These are phyloP conservation scores for Eudiplozoon nipponicum DNA, from an alignment of 2,888 invertebrate genomes.

Conservation along the genomic window DNA sequence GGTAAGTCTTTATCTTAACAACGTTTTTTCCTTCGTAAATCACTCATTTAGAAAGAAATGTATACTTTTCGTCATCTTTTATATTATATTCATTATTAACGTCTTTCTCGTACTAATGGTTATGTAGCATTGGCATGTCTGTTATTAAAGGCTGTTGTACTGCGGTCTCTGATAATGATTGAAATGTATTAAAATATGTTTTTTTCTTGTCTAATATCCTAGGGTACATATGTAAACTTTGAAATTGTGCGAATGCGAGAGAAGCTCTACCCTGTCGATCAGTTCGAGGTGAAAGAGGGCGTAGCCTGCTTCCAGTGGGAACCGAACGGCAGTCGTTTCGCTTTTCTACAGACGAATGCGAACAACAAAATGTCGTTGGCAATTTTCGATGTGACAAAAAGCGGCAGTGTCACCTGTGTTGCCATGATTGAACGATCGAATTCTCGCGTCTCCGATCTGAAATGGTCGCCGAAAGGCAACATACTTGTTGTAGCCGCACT, in stretches of 20 bases:
- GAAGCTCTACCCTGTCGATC: constrained; percentile 81
- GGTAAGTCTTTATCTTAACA: too few relatives aligned
- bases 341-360: not conserved
- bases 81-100: too few relatives aligned
- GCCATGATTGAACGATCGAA: not conserved
- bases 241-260: constrained; percentile 94
- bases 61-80: too few relatives aligned
- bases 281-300: constrained; percentile 53
- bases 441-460: not conserved
- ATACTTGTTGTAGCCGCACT: not conserved
- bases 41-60: too few relatives aligned
- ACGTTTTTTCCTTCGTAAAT: too few relatives aligned
- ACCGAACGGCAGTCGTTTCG: constrained; percentile 7
- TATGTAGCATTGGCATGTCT: too few relatives aligned
- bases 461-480: constrained; percentile 8
- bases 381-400: constrained; percentile 4
- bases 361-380: not conserved
- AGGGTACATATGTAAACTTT: constrained; percentile 79
- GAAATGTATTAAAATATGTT: too few relatives aligned
- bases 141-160: too few relatives aligned
- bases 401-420: constrained; percentile 2
- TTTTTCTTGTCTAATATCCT: too few relatives aligned
- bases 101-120: too few relatives aligned
- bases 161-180: too few relatives aligned
- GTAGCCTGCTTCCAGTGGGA: constrained; percentile 7